Base-by-base conservation (phyloP, 2,888 invertebrate species). In the Rugalucina vietnamica region DNA sequence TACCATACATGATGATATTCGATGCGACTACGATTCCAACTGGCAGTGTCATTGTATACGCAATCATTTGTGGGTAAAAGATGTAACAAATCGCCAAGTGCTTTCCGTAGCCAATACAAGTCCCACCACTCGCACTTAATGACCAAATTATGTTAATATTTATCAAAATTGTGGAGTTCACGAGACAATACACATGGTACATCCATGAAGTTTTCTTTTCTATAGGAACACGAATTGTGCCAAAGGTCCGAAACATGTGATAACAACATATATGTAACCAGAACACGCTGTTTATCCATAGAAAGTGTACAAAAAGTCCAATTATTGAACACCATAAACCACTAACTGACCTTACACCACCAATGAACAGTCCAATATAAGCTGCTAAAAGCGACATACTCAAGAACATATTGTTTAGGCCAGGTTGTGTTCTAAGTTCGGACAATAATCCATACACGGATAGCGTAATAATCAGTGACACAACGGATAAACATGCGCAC, bases 171-270 rank as follows among this genome's bases (percentile, higher is more conserved):
- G 49, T 49, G 8, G 72, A 72, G 1, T 3, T 24, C n/a, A n/a
- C 34, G n/a, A 72, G 49, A 39, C 39, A n/a, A 27, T 39, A 39
- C 12, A 24, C 72, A 24, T 39, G 27, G 29, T 72, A 72, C 1
- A 72, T 3, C 39, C 43, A 72, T 72, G 5, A 4, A 1, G 34
- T 18, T 4, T 39, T 72, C 27, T 49, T 43, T 18, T 72, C 5
- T 18, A 14, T 39, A 8, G 39, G 72, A 1, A n/a, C 5, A 29
- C 27, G 21, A 1, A 72, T n/a, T 8, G 18, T 36, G 1, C 24
- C 29, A 72, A 72, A 72, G 3, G 49, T 49, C 29, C 43, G 37
- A n/a, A 72, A 72, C 72, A 72, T 72, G 24, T 72, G 72, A 27
- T 39, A 39, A 43, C 72, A 72, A 43, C 72, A 72, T 3, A 72